Evolutionary conservation across 2,888 invertebrate species (phyloP), one percentile per base, ranked within the genome.

Genomic region (Magallana nippona): DNA sequence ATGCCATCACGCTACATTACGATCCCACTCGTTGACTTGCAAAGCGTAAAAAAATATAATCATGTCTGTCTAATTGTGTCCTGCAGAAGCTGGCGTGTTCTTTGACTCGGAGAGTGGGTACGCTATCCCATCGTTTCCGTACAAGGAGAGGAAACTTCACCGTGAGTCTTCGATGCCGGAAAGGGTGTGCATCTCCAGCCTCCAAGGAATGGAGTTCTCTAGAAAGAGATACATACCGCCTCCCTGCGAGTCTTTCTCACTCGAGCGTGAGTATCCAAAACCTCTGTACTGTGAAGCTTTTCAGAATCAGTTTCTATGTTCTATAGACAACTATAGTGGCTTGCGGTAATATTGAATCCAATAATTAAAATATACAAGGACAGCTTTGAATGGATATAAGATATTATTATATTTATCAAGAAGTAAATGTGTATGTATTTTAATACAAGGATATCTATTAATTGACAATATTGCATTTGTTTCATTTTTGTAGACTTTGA

Each of bases 141-240:
- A 60, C 17, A 56, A 86, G 78, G 80, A 77, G 58, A 77, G 82
- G n/a, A 84, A 84, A 17, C 78, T 85, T 11, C 81, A 82, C 27
- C n/a, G 81, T 17, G 81, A 81, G n/a, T 81, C 81, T 27, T 32
- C 62, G 44, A 55, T 57, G 63, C 63, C 32, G n/a, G 87, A 87
- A 1, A 83, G 86, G 82, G 85, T 81, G 22, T 87, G 90, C 60
- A 84, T 90, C 17, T 88, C 87, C 19, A 89, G 87, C 56, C 78
- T 89, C 22, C 84, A 86, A 13, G 90, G 89, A 1, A 57, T 84
- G 27, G 83, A 83, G 8, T 89, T 90, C 71, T 88, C 86, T 77
- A 86, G 90, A 80, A 84, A 88, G 79, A 86, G 86, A 85, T 90
- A 85, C 58, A 87, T 89, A 32, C 85, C 80, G 5, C 86, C 83